phyloP scores from a whole-genome alignment of 2,113 vertebrate genomes.

The Myrmecobius fasciatus region DNA sequence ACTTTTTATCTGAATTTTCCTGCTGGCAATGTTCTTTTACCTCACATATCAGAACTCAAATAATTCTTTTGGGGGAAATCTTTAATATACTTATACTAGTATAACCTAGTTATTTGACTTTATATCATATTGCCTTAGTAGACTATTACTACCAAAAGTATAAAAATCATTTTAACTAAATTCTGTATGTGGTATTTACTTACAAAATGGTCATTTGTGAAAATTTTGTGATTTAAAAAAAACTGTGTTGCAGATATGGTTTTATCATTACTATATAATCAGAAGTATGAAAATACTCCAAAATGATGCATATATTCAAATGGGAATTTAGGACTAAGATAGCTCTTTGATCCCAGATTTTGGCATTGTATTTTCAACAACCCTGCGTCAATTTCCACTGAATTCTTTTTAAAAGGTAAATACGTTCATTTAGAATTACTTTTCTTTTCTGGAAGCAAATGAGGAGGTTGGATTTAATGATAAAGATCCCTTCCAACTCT shows the following conservation, averaged over 20 bases:
- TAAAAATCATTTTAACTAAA: background rate
- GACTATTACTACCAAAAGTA: background rate
- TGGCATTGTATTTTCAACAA: conserved; percentile 31
- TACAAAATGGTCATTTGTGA: background rate
- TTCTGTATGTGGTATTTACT: background rate
- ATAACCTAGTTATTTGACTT: background rate
- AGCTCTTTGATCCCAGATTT: conserved; percentile 1
- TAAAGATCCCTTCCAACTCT: background rate
- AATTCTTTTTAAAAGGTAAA: background rate
- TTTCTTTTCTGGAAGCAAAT: background rate
- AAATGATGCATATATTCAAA: background rate
- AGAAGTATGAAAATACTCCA: conserved; percentile 63
- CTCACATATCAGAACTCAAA: background rate
- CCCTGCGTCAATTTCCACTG: background rate
- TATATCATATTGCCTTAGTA: background rate
- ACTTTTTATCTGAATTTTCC: background rate
- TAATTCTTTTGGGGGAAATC: background rate
- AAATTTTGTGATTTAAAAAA: conserved; percentile 67
- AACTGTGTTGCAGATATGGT: conserved; percentile 74
- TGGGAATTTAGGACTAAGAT: conserved; percentile 41
- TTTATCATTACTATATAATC: conserved; percentile 72
- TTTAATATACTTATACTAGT: background rate
- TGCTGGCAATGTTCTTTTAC: background rate
- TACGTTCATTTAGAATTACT: conserved; percentile 31
- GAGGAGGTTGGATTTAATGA: background rate